Evolutionary conservation across 1,140 invertebrate genomes (phyloP).

Genomic region (Drosophila azteca): DNA sequence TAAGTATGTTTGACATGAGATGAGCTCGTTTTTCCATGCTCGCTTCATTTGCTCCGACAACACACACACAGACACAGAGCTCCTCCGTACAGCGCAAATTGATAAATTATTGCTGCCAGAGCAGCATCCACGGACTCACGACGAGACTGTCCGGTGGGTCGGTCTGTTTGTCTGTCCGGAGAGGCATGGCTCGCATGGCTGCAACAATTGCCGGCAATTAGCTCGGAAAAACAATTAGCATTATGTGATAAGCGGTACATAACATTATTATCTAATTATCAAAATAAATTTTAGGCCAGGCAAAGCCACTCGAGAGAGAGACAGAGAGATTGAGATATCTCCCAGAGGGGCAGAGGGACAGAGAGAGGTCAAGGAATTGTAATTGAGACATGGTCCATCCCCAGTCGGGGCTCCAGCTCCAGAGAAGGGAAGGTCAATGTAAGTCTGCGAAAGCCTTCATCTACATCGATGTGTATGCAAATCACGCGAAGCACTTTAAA

Average conservation of each 20-base stretch:
- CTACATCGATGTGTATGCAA: slow-evolving; percentile 49
- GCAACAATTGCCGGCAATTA: slow-evolving; percentile 69
- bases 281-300: slow-evolving; percentile 31
- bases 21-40: slow-evolving; percentile 63
- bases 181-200: background rate
- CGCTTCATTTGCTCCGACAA: slow-evolving; percentile 61
- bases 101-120: slow-evolving; percentile 69
- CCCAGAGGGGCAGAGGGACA: background rate
- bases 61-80: background rate
- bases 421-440: slow-evolving; percentile 30
- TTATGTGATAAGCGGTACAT: slow-evolving; percentile 57
- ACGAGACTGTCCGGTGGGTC: no score
- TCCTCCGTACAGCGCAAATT: slow-evolving; percentile 48
- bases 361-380: slow-evolving; percentile 54
- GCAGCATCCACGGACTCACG: no score
- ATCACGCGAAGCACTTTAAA: slow-evolving; percentile 68
- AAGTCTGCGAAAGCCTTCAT: slow-evolving; percentile 23
- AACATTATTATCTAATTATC: slow-evolving; percentile 49
- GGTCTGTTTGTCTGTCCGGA: background rate
- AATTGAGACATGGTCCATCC: slow-evolving; percentile 55
- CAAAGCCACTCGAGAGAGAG: slow-evolving; percentile 1
- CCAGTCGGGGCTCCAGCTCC: background rate
- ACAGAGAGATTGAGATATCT: no score
- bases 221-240: slow-evolving; percentile 62
- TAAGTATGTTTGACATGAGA: slow-evolving; percentile 74